Evolutionary conservation across 2,888 invertebrate genomes (phyloP), one percentile per base, ranked within the genome.

Genomic region (Caenorhabditis sulstoni): DNA sequence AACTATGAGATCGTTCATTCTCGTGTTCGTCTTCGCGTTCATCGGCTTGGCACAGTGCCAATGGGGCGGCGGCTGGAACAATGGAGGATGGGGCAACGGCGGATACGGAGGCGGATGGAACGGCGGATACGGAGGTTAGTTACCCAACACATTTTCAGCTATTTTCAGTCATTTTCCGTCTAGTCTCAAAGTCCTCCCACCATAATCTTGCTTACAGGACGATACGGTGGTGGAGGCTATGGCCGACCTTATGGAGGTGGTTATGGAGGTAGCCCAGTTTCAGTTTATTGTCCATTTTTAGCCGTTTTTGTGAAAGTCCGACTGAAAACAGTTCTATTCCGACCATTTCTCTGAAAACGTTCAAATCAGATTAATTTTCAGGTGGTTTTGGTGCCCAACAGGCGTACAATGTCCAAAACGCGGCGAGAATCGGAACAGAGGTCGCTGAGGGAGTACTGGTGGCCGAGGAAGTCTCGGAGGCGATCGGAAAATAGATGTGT

Each of bases 11-110:
- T 39, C 18, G 16, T 55, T 39, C 18, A 16, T 55, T 16, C 39
- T 49, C 12, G 20, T 37, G 11, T 7, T 62, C 16, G 8, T 62
- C 49, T 18, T 41, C 8, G 23, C 35, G 14, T 9, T 52, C 23
- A n/a, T 64, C 35, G 50, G 35, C 23, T 14, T 37, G 9, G 52
- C 23, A 16, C 1, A 3, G 39, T 64, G 37, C 23, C 71, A 71
- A 57, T 71, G 71, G 71, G 62, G 62, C 44, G 62, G 62, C 20
- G 71, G 71, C 18, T 71, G 61, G 68, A 68, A 68, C n/a, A 50
- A 59, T 35, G 53, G 55, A n/a, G 41, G 41, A 44, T 39, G 39
- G 39, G 22, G 44, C 14, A 18, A 47, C 11, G 58, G 58, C 14
- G 49, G 49, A n/a, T 58, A 58, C 41, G 70, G 70, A 1, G 70